A percentile compares a stretch with the other conserved stretches of the same genome.
Evolutionary conservation across 30 jellyfish, hydroid and myxozoan species (phyloP).

Genomic region (Turritopsis rubra): DNA sequence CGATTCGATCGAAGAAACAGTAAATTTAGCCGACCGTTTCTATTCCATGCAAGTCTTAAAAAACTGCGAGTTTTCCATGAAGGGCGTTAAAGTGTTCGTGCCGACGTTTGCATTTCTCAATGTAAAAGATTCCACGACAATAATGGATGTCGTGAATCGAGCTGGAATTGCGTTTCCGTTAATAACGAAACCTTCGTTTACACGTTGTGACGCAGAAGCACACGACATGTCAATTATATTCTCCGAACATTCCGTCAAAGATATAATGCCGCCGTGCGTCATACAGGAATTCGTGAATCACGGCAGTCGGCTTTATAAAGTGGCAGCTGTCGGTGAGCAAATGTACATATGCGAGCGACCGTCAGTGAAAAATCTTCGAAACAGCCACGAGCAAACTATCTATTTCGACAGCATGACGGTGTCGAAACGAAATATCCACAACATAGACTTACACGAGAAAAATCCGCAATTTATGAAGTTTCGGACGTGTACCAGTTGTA

Average conservation of each 20-base stretch:
- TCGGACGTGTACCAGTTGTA: constrained; percentile 26
- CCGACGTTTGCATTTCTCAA: constrained; percentile 62
- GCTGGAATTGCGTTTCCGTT: constrained; percentile 52
- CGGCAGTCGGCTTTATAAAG: constrained; percentile 67
- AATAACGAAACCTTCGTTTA: constrained; percentile 64
- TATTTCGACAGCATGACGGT: constrained; percentile 63
- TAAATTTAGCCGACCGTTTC: constrained; percentile 43
- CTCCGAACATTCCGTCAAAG: constrained; percentile 40
- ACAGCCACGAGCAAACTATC: constrained; percentile 43
- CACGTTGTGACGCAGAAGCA: constrained; percentile 75
- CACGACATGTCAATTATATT: constrained; percentile 84
- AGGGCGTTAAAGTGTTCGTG: constrained; percentile 61
- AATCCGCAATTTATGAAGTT: constrained; percentile 44
- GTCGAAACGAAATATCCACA: constrained; percentile 63
- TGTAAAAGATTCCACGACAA: constrained; percentile 7
- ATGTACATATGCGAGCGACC: constrained; percentile 82
- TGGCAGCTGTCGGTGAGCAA: constrained; percentile 60
- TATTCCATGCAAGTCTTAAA: constrained; percentile 42
- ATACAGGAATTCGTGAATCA: constrained; percentile 85
- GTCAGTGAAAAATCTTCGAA: constrained; percentile 61
- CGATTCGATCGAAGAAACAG: constrained; percentile 63
- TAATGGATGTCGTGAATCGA: constrained; percentile 28
- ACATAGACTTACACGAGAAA: constrained; percentile 30
- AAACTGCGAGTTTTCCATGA: constrained; percentile 58
- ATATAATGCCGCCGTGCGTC: constrained; percentile 65